A percentile compares a stretch with the other conserved stretches of the same genome.
Evolutionary conservation across 1,140 invertebrate species (phyloP).

Genomic region (Cyclina sinensis): DNA sequence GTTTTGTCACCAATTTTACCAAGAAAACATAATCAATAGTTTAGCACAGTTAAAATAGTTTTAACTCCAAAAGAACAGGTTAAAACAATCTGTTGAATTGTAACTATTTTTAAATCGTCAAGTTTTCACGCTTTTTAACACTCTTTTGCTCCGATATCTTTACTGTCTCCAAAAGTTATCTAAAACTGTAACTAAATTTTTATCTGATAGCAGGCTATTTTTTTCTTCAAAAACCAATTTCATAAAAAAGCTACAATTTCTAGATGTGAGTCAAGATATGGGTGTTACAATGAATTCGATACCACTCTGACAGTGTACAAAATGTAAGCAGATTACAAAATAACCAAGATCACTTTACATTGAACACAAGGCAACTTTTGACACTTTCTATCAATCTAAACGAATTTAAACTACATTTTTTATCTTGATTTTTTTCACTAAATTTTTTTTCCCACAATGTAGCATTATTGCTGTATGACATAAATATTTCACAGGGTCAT

Average conservation of each 20-base stretch:
- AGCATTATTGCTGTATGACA: too few relatives aligned
- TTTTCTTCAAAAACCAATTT: slow-evolving; percentile 1
- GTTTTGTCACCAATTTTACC: too few relatives aligned
- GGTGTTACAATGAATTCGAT: background rate
- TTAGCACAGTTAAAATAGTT: too few relatives aligned
- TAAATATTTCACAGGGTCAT: too few relatives aligned
- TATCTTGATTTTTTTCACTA: too few relatives aligned
- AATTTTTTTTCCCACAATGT: too few relatives aligned
- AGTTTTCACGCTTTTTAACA: background rate
- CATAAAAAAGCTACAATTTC: slow-evolving; percentile 34
- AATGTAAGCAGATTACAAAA: slow-evolving; percentile 21
- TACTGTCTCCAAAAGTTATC: background rate
- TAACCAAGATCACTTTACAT: slow-evolving; percentile 13
- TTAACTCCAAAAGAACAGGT: too few relatives aligned
- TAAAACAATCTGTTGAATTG: too few relatives aligned
- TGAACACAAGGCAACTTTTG: slow-evolving; percentile 21
- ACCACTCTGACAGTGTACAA: background rate
- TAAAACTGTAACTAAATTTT: slow-evolving; percentile 31
- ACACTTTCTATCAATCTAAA: slow-evolving; percentile 25
- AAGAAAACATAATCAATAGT: too few relatives aligned
- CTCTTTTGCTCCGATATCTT: background rate
- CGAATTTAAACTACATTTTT: background rate
- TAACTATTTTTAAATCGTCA: too few relatives aligned
- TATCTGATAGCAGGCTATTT: slow-evolving; percentile 2
- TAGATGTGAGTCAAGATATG: background rate